These are phyloP conservation scores for Danionella cerebrum DNA, from an alignment of 2,113 vertebrate genomes.

Conservation along the genomic window DNA sequence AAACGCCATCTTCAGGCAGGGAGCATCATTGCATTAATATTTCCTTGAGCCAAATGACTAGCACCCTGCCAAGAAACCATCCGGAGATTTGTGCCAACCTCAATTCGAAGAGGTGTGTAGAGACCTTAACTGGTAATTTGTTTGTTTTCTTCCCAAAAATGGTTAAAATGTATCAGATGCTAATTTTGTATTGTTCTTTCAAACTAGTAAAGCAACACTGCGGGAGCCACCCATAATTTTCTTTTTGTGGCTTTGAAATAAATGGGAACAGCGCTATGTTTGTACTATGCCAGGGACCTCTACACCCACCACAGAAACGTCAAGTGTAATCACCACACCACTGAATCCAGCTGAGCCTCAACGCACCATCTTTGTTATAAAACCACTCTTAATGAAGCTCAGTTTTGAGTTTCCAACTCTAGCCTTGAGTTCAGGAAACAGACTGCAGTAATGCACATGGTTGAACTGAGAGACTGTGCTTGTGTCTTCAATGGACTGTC, in stretches of 20 bases:
- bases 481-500: constrained; percentile 26
- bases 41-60: too few relatives aligned
- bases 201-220: too few relatives aligned
- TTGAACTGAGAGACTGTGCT: constrained; percentile 40
- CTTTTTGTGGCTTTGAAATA: neutral
- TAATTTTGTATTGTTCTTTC: too few relatives aligned
- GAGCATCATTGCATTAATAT: too few relatives aligned
- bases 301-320: neutral
- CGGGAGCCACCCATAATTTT: too few relatives aligned
- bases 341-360: neutral
- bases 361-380: neutral
- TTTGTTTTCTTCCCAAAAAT: too few relatives aligned
- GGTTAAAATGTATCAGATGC: too few relatives aligned
- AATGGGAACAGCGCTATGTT: neutral
- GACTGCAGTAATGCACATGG: neutral
- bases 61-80: too few relatives aligned
- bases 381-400: neutral
- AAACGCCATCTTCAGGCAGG: too few relatives aligned
- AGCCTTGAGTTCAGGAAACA: constrained; percentile 1
- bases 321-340: neutral
- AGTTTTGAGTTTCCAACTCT: constrained; percentile 30
- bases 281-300: neutral
- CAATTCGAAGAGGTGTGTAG: too few relatives aligned
- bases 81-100: too few relatives aligned
- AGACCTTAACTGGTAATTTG: too few relatives aligned